Evolutionary conservation across 2,797 vertebrate species (phyloP), one percentile per base, ranked within the genome.

Genomic region (Sebastes miniatus): DNA sequence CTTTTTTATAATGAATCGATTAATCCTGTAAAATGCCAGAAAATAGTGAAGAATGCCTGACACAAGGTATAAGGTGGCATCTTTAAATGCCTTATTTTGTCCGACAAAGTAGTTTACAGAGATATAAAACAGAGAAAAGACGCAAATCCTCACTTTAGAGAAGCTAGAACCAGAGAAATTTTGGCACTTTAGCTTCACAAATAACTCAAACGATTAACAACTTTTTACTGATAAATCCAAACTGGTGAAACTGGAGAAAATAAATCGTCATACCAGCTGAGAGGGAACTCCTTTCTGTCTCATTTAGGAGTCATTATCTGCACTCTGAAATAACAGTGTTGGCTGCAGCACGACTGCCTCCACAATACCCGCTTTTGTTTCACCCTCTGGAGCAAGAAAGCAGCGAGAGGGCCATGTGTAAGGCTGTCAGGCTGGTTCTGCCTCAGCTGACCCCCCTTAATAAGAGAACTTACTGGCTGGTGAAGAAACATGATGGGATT

Each of bases 341-440:
- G 84, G 77, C 82, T 20, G 11, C 39, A 78, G 74, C 79, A 71
- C 50, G 6, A 14, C 81, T 6, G 69, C 27, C 68, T 57, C 68
- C 73, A 93, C 91, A 93, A 91, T 82, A 43, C 57, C 18, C 12
- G 20, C 90, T 81, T 84, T 91, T 91, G 91, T 94, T 87, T 80
- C 22, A 54, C 57, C 50, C 27, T 18, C 11, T 4, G 2, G 80
- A 71, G 67, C 59, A 82, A 83, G 81, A 80, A 13, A 54, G 77
- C 80, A 52, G 80, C 56, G 4, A 61, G 84, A 76, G 89, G 90
- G 86, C 84, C 82, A 31, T 5, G 27, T 68, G 74, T 16, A 0
- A 59, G 63, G 59, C 50, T 5, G 22, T 61, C 75, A 20, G 68
- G 1, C 50, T 6, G 22, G 20, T 16, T 50, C 73, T 13, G 64